Evolutionary conservation across 2,113 vertebrate species (phyloP).

Genomic region (Microcebus murinus): DNA sequence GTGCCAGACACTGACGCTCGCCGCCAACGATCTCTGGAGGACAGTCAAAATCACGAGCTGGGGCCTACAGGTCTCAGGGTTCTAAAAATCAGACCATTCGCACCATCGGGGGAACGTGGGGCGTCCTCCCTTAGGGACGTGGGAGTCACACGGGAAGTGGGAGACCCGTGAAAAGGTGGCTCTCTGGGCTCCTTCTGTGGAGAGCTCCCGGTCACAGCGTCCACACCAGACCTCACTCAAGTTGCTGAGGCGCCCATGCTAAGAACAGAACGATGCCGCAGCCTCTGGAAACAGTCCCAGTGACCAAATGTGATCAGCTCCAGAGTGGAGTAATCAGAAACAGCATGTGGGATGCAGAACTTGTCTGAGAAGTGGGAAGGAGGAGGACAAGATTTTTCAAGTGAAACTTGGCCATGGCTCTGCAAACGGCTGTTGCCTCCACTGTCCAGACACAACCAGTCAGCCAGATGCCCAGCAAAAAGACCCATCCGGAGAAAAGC

Average conservation of each 20-base stretch:
- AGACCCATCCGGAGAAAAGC: too few relatives aligned
- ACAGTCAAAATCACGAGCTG: background rate
- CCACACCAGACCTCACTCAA: background rate
- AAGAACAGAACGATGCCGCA: too few relatives aligned
- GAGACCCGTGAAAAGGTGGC: background rate
- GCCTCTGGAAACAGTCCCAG: background rate
- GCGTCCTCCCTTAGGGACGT: background rate
- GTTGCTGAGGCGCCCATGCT: background rate
- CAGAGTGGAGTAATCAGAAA: background rate
- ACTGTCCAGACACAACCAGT: background rate
- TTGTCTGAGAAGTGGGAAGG: fast-evolving
- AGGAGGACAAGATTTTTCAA: background rate
- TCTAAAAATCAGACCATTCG: background rate
- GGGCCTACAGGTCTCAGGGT: background rate
- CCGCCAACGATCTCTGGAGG: background rate
- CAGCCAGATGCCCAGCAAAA: background rate
- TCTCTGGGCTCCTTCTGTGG: background rate
- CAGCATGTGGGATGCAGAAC: fast-evolving
- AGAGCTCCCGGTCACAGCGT: background rate
- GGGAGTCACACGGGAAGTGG: background rate
- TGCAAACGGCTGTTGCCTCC: background rate
- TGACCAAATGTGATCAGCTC: fast-evolving
- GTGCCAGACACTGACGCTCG: background rate
- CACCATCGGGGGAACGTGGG: background rate
- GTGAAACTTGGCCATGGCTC: background rate